Evolutionary conservation across 2,888 invertebrate species (phyloP).

Genomic region (Sesia bembeciformis): DNA sequence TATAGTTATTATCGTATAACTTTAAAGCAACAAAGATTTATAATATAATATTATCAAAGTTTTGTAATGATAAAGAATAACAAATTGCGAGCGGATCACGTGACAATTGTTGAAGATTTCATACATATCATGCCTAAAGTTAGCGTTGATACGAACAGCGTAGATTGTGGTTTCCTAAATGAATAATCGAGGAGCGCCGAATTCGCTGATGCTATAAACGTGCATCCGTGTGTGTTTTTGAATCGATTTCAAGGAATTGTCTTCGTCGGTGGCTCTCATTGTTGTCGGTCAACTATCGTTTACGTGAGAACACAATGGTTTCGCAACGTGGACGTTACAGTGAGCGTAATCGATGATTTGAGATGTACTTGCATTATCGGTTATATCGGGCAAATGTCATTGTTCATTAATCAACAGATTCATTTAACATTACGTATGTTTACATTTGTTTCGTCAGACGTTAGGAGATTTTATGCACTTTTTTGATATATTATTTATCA

Average conservation of each 20-base stretch:
- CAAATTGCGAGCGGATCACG: neutral
- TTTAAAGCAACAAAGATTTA: no score
- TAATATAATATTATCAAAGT: no score
- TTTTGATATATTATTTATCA: no score
- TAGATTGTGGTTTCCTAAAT: slow-evolving; percentile 21
- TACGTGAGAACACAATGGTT: slow-evolving; percentile 70
- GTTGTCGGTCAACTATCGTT: slow-evolving; percentile 59
- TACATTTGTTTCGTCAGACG: no score
- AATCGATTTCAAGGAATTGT: slow-evolving; percentile 65
- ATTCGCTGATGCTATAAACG: slow-evolving; percentile 70
- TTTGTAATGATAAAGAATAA: neutral
- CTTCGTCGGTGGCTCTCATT: slow-evolving; percentile 69
- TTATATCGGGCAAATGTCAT: no score
- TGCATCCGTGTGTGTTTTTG: slow-evolving; percentile 70
- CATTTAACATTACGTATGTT: no score
- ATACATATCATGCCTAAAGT: neutral
- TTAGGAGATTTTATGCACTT: no score
- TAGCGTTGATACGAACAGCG: neutral
- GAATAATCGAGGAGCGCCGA: slow-evolving; percentile 50
- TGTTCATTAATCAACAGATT: no score
- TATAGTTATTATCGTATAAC: no score
- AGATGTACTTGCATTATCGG: no score
- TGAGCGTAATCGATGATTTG: no score
- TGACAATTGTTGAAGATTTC: neutral
- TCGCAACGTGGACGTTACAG: slow-evolving; percentile 37